Base-by-base conservation (phyloP, 2,113 vertebrate species). In the Caretta caretta region DNA sequence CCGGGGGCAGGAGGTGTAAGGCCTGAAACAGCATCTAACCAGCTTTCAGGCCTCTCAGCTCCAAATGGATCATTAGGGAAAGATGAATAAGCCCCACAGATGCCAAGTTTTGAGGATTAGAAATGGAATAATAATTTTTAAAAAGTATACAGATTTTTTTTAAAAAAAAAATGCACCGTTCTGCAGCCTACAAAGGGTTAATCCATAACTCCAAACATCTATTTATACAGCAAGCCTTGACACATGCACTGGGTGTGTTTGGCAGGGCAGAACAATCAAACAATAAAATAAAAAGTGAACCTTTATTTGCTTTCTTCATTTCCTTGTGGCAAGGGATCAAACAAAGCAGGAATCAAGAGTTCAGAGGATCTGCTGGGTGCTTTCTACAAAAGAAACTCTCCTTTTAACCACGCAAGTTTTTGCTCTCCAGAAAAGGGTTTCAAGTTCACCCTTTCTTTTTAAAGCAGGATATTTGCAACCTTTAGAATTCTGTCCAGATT, bases 301-400 rank as follows among this genome's bases (percentile, higher is more conserved):
- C 80, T 90, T 38, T 95, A 49, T 96, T 95, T 96, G 87, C 87
- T 88, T 46, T 87, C 69, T 46, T 29, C 51, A 24, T 13, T 96
- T 96, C 96, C 97, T 90, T 2, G 48, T 94, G 59, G 51, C 51
- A 42, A 5, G 87, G 22, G 56, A 92, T 94, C 96, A 96, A 95
- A 94, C 20, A 42, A 69, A 76, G 84, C 88, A 93, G 96, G 76
- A 93, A 65, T 62, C 76, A 50, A 38, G 78, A 78, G 62, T 78
- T 84, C 83, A 13, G 5, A 59, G 19, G 42, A 20, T 29, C 8
- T 83, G 54, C 57, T 9, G 3, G 1, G 8, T 90, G 42, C 62
- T 1, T 0, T 3, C 50, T 69, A 0, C 0, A 3, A 49, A 49
- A 48, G 92, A 82, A 1, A 0, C 9, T 1, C 35, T 2, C 22